Percentiles rank a stretch among this genome's conserved stretches.
Conservation (phyloP, 2,113 vertebrate genomes). For the Galeopterus variegatus region DNA sequence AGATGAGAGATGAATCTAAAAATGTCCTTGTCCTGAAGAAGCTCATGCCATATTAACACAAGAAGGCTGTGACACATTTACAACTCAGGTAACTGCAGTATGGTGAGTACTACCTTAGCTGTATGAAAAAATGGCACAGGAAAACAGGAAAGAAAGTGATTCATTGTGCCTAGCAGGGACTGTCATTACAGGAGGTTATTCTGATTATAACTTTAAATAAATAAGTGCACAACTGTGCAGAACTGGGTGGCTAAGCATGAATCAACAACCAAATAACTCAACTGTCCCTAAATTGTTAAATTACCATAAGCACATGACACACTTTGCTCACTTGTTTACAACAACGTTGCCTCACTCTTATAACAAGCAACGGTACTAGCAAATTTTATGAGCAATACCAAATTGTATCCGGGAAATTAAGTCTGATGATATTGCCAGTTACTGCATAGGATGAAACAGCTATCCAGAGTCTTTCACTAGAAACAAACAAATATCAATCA, state of each 20-base stretch:
- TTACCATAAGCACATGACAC: neutral
- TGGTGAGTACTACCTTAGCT: neutral
- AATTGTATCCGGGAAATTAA: conserved; percentile 50
- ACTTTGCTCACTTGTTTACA: conserved; percentile 1
- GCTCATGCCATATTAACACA: neutral
- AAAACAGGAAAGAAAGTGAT: neutral
- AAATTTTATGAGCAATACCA: conserved; percentile 38
- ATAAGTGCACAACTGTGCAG: neutral
- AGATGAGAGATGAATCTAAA: neutral
- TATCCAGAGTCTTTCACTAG: neutral
- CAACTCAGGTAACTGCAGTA: neutral
- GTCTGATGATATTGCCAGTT: neutral
- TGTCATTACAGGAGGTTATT: neutral
- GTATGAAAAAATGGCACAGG: neutral
- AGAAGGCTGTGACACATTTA: neutral
- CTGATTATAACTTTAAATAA: conserved; percentile 17
- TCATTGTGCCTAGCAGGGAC: neutral
- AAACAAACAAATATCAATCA: conserved; percentile 52
- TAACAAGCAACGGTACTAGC: neutral
- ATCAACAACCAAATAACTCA: neutral
- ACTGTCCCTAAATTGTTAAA: conserved; percentile 25
- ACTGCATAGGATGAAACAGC: neutral
- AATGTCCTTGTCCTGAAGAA: neutral
- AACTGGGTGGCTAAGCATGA: conserved; percentile 14
- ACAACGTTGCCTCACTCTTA: neutral